Evolutionary conservation across 2,113 vertebrate genomes (phyloP).

Genomic region (Daubentonia madagascariensis): DNA sequence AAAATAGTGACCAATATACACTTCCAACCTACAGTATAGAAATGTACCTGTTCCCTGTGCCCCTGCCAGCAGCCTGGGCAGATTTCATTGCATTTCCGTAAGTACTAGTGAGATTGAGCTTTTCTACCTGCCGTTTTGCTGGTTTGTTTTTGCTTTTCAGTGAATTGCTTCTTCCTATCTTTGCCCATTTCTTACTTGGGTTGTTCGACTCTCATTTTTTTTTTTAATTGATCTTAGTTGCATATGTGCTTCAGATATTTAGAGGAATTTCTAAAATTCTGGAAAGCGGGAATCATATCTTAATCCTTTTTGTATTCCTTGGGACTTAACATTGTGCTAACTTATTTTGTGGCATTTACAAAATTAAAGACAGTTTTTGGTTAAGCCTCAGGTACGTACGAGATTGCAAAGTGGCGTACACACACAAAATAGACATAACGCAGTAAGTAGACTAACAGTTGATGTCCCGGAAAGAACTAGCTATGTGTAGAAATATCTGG

Average conservation of each 20-base stretch:
- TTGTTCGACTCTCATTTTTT: background rate
- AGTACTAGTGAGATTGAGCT: background rate
- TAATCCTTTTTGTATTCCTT: background rate
- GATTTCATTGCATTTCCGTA: background rate
- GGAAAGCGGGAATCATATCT: background rate
- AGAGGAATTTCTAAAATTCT: background rate
- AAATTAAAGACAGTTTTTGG: background rate
- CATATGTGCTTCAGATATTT: background rate
- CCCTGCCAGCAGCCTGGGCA: background rate
- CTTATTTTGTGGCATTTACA: background rate
- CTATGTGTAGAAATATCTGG: background rate
- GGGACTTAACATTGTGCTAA: background rate
- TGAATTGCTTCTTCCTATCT: background rate
- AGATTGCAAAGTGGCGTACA: background rate
- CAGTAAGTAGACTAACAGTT: background rate
- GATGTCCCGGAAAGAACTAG: background rate
- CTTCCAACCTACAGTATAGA: background rate
- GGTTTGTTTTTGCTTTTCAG: slow-evolving; percentile 36
- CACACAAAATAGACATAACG: background rate
- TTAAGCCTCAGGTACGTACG: background rate
- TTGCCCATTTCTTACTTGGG: background rate
- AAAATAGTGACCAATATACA: slow-evolving; percentile 33
- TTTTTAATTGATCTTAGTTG: background rate
- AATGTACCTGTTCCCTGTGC: background rate
- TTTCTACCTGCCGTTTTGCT: background rate